Conservation (phyloP, 2,888 invertebrate genomes). For the Agrotis segetum region DNA sequence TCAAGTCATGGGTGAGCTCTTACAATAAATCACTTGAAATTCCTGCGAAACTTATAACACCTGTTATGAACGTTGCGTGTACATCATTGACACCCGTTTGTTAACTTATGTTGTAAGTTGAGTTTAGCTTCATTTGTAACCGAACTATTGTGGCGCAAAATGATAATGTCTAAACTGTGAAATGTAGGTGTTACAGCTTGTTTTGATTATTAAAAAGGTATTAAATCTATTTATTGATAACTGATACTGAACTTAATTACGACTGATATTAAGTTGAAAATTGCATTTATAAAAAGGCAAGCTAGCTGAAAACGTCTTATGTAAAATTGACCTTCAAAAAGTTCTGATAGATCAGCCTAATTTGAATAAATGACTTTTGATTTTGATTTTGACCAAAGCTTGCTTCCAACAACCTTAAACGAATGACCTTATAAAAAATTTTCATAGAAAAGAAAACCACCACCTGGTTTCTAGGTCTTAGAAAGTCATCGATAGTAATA, state of each 20-base stretch:
- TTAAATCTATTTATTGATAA: too few species aligned
- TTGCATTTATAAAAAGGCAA: not conserved
- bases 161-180: not conserved
- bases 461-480: not conserved
- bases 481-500: not conserved
- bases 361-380: too few species aligned
- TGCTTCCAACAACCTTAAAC: not conserved
- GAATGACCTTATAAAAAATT: not conserved
- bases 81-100: constrained; percentile 24
- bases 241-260: not conserved
- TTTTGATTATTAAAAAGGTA: not conserved
- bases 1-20: too few species aligned
- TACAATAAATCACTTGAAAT: not conserved
- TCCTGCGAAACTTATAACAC: constrained; percentile 33
- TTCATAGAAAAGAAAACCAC: not conserved
- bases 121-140: constrained; percentile 9
- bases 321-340: too few species aligned
- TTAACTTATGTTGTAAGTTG: constrained; percentile 32
- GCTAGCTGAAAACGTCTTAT: too few species aligned
- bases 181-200: not conserved
- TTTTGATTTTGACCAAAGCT: too few species aligned
- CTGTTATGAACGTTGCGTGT: constrained; percentile 25
- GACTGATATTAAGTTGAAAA: not conserved
- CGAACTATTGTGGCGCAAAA: not conserved
- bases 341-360: too few species aligned